Evolutionary conservation across 2,888 invertebrate genomes (phyloP), one percentile per base, ranked within the genome.

Genomic region (Sussaba pulchella): DNA sequence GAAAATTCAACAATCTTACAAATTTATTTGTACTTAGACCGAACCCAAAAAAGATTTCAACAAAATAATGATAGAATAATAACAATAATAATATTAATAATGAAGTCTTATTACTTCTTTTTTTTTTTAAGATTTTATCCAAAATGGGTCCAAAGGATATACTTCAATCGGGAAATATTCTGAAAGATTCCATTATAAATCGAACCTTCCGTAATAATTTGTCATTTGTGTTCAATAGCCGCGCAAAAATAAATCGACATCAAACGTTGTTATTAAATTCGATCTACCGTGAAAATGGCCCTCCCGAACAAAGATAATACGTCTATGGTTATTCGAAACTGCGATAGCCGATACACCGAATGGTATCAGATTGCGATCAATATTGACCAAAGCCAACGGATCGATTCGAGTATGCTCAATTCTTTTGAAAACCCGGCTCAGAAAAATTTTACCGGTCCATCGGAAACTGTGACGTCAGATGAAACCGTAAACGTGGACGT

Each of bases 321-420:
- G 39, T 19, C 21, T 59, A 6, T 17, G 8, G 41, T 67, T 36
- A 59, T 66, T 57, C 21, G 43, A 50, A 66, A 66, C 31, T 71
- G 36, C 59, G 50, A n/a, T 36, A 47, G 26, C 26, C 24, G 47
- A n/a, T 14, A 41, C 59, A 47, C 31, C 47, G 50, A 59, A 59
- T 26, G 67, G n/a, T 50, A 39, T 69, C 19, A 31, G 61, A 73
- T 78, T 17, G 45, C 52, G n/a, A 63, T 77, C n/a, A n/a, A 52
- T 59, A 36, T 41, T 21, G 26, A 10, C 39, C 19, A 47, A 14
- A 76, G 41, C n/a, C 50, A 43, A 63, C 43, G 31, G 31, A 50
- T 69, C 52, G 21, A 52, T 61, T 66, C 14, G n/a, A 2, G 5
- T 24, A 12, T 14, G 41, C 45, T 12, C 24, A 12, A n/a, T n/a